phyloP scores from a whole-genome alignment of 1,140 invertebrate genomes.

The Latrodectus geometricus region DNA sequence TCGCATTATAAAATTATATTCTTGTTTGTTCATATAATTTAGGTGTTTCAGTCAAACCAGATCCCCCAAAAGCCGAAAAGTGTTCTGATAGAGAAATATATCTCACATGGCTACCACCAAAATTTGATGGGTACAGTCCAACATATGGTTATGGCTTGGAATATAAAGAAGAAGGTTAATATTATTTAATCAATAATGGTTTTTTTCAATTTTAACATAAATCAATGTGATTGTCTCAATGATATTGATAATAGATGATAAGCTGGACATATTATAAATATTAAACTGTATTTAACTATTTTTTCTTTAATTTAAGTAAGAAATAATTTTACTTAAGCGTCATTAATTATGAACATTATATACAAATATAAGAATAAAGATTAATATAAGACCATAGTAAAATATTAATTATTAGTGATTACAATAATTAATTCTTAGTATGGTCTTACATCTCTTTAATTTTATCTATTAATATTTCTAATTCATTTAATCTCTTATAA shows the following conservation, averaged over 20 bases:
- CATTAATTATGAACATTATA: too few species aligned
- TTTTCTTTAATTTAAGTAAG: too few species aligned
- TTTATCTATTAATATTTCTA: too few species aligned
- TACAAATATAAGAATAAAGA: too few species aligned
- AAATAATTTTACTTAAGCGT: too few species aligned
- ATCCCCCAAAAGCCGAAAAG: conserved; percentile 85
- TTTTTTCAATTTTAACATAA: neutral
- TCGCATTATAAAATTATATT: neutral
- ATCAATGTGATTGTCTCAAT: too few species aligned
- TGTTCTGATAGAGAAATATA: conserved; percentile 87
- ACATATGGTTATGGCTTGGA: conserved; percentile 87
- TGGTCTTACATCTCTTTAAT: too few species aligned
- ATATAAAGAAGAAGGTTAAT: conserved; percentile 75
- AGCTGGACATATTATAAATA: neutral
- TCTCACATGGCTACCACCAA: conserved; percentile 81
- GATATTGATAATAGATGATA: neutral
- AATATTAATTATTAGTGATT: too few species aligned
- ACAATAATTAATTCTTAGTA: too few species aligned
- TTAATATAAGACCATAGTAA: too few species aligned
- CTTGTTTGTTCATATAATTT: neutral
- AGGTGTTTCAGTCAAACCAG: conserved; percentile 81
- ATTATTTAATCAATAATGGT: neutral
- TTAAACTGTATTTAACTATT: neutral
- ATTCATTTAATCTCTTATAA: too few species aligned
- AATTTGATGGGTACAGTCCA: conserved; percentile 84